Base-by-base conservation (phyloP, 2,797 vertebrate species). In the Luscinia luscinia region DNA sequence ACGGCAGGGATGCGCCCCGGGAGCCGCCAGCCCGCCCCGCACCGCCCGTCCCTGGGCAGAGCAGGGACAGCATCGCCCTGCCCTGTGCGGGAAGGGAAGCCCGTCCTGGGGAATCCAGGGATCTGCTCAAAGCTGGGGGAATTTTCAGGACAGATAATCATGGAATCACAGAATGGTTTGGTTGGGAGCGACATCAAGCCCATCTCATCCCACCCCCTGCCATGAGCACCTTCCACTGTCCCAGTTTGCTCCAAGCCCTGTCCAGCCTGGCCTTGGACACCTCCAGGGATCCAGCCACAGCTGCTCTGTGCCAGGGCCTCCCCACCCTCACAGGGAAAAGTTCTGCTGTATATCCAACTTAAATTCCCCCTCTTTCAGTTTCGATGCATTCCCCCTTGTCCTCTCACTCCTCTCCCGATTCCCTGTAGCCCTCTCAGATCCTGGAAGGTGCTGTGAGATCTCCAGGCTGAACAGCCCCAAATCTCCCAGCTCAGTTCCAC, bases 1-100 rank as follows among this genome's bases (percentile, higher is more conserved):
- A n/a, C 0, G 9, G 89, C 23, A 16, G 17, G 9, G 51, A 4
- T 4, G 22, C 19, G 0, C 0, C 2, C 1, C 13, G 18, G 45
- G 76, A 15, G 28, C 9, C 67, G 0, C 3, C 41, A 5, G 61
- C 2, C 22, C 4, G 0, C 12, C 45, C 43, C 1, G 0, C 34
- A 34, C 34, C 34, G 34, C 14, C 2, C 6, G n/a, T 2, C 46
- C 48, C 57, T 0, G 0, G 18, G 14, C 9, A 19, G 20, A 38
- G 70, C 63, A n/a, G 32, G 1, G 48, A 16, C 2, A 2, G 5
- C 11, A 9, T 1, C 19, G 0, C 14, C 2, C 6, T 12, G 20
- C 55, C 58, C 67, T 28, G 34, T 9, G 30, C 4, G 16, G 14
- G 30, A 10, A 36, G n/a, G n/a, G n/a, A n/a, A n/a, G n/a, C 48